phyloP scores from a whole-genome alignment of 2,888 invertebrate genomes.

The Lasioglossum leucozonium region DNA sequence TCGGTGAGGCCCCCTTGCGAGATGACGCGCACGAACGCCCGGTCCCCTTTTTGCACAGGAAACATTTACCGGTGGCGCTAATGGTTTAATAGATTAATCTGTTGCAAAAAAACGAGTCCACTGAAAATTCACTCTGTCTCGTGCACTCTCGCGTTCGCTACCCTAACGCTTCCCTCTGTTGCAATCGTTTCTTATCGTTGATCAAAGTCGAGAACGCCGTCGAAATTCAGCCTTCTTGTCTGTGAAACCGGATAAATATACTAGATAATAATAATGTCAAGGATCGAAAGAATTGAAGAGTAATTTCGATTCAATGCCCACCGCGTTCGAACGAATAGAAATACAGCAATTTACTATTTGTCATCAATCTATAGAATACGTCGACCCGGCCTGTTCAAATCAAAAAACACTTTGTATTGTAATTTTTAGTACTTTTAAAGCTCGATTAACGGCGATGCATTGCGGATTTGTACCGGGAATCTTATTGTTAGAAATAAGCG shows the following conservation, averaged over 20 bases:
- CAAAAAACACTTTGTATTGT: neutral
- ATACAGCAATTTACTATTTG: neutral
- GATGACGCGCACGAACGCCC: neutral
- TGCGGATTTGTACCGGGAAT: neutral
- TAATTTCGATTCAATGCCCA: neutral
- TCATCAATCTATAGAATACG: neutral
- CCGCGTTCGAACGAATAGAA: neutral
- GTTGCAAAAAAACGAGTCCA: neutral
- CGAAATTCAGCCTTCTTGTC: neutral
- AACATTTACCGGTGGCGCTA: constrained; percentile 14
- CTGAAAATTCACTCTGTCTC: neutral
- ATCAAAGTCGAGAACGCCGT: neutral
- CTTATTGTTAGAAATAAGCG: constrained; percentile 10
- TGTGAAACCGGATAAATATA: too few relatives aligned
- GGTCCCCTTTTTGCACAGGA: neutral
- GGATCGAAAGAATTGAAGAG: neutral
- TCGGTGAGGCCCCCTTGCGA: neutral
- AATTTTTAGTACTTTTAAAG: neutral
- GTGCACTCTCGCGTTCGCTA: neutral
- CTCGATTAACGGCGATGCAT: neutral
- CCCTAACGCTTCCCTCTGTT: neutral
- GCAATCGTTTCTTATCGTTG: neutral
- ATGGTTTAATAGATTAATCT: constrained; percentile 6
- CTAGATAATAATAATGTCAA: neutral
- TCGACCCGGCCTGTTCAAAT: neutral